Percentiles rank a stretch among this genome's conserved stretches.
phyloP scores from a whole-genome alignment of 1,140 invertebrate genomes.

The Mya arenaria region DNA sequence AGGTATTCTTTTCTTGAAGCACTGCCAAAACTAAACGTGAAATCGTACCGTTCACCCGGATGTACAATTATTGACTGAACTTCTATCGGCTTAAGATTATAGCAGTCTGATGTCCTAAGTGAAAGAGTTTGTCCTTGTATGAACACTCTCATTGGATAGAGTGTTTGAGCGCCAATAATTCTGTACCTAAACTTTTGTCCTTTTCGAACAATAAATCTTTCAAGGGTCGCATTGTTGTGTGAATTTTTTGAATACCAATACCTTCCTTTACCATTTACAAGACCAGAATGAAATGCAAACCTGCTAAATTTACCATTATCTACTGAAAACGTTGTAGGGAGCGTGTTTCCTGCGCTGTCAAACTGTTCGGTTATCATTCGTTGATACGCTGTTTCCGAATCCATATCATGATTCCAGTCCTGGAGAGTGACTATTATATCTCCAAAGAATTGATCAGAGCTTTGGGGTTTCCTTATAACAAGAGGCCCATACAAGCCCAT shows the following conservation, averaged over 20 bases:
- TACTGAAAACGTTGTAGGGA: constrained; percentile 14
- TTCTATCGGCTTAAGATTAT: neutral
- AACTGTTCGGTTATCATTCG: constrained; percentile 56
- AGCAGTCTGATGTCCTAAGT: constrained; percentile 14
- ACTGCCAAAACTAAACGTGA: constrained; percentile 83
- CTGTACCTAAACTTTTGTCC: constrained; percentile 63
- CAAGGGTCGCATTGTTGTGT: constrained; percentile 61
- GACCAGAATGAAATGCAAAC: constrained; percentile 62
- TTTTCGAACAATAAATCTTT: constrained; percentile 53
- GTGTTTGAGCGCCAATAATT: constrained; percentile 37
- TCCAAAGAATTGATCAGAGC: constrained; percentile 2
- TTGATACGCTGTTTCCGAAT: constrained; percentile 50
- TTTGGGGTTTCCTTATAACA: constrained; percentile 25
- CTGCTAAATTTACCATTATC: constrained; percentile 52
- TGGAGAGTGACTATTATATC: constrained; percentile 44
- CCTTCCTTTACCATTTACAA: constrained; percentile 72
- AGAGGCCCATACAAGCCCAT: constrained; percentile 72
- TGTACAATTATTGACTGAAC: constrained; percentile 49
- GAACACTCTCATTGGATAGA: constrained; percentile 39
- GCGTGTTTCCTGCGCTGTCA: neutral
- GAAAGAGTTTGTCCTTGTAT: neutral
- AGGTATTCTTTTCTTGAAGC: constrained; percentile 88
- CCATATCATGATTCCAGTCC: constrained; percentile 66
- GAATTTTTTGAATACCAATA: constrained; percentile 38
- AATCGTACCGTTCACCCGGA: constrained; percentile 51